A percentile compares a stretch with the other conserved stretches of the same genome.
phyloP scores from a whole-genome alignment of 2,888 invertebrate species.

The Drosophila aldrichi region DNA sequence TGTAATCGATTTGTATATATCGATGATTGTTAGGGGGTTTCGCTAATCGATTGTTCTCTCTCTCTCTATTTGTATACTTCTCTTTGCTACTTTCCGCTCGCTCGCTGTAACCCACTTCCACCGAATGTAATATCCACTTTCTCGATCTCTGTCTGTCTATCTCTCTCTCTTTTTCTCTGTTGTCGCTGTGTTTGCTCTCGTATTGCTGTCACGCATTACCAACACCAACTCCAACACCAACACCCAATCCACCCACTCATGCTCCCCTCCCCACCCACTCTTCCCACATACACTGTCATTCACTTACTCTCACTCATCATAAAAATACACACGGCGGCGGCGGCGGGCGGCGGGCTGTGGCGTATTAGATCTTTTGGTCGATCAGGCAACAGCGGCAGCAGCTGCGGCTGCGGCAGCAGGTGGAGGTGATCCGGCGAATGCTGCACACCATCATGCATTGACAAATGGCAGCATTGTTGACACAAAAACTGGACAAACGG shows the following conservation, averaged over 20 bases:
- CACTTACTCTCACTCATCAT: conserved; percentile 20
- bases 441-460: conserved; percentile 79
- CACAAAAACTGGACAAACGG: conserved; percentile 85
- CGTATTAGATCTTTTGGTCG: conserved; percentile 84
- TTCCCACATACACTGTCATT: conserved; percentile 8
- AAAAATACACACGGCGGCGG: conserved; percentile 28
- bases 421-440: conserved; percentile 50
- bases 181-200: conserved; percentile 54
- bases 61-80: conserved; percentile 39
- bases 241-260: conserved; percentile 2
- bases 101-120: conserved; percentile 51
- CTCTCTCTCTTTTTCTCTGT: conserved; percentile 38
- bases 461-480: conserved; percentile 85
- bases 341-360: conserved; percentile 77
- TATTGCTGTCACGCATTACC: conserved; percentile 57
- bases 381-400: conserved; percentile 81
- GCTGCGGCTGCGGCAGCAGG: conserved; percentile 59
- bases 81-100: conserved; percentile 60
- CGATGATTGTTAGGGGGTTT: conserved; percentile 44
- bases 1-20: conserved; percentile 53
- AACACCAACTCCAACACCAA: conserved; percentile 16
- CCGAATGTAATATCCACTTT: conserved; percentile 30
- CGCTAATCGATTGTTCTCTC: conserved; percentile 76
- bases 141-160: conserved; percentile 34
- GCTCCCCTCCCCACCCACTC: background rate